Conservation (phyloP, 2,797 vertebrate genomes). For the Dallia pectoralis region DNA sequence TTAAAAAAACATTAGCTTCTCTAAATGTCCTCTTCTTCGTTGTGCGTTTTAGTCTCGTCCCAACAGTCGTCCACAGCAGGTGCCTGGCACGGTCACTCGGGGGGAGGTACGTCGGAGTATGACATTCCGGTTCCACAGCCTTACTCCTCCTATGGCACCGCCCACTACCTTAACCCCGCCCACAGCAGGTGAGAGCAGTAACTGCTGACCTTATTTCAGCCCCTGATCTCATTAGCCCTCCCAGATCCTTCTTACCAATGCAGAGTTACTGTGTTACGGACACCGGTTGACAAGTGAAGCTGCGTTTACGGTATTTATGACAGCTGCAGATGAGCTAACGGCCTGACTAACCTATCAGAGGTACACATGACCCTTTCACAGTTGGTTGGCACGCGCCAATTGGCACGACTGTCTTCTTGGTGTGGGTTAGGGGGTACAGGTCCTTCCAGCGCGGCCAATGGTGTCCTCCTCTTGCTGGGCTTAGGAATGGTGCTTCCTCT, state of each 20-base stretch:
- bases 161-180: constrained; percentile 77
- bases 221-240: constrained; percentile 60
- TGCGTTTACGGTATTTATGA: constrained; percentile 30
- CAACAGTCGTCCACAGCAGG: constrained; percentile 67
- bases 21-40: not conserved
- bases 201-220: constrained; percentile 41
- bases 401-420: constrained; percentile 19
- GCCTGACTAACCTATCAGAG: constrained; percentile 11
- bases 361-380: not conserved
- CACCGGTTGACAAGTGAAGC: constrained; percentile 30
- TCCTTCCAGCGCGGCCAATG: constrained; percentile 32
- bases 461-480: constrained; percentile 37
- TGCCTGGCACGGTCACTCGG: constrained; percentile 81
- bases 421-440: constrained; percentile 29
- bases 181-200: constrained; percentile 83
- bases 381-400: constrained; percentile 1
- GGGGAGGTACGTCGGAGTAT: constrained; percentile 76
- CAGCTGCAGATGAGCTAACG: constrained; percentile 8
- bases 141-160: constrained; percentile 76
- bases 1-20: not conserved
- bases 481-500: constrained; percentile 37
- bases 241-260: constrained; percentile 59
- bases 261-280: constrained; percentile 46
- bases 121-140: constrained; percentile 74
- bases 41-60: constrained; percentile 72